A percentile compares a stretch with the other conserved stretches of the same genome.
Conservation (phyloP, 2,888 invertebrate species). For the Azorinus chamasolen region DNA sequence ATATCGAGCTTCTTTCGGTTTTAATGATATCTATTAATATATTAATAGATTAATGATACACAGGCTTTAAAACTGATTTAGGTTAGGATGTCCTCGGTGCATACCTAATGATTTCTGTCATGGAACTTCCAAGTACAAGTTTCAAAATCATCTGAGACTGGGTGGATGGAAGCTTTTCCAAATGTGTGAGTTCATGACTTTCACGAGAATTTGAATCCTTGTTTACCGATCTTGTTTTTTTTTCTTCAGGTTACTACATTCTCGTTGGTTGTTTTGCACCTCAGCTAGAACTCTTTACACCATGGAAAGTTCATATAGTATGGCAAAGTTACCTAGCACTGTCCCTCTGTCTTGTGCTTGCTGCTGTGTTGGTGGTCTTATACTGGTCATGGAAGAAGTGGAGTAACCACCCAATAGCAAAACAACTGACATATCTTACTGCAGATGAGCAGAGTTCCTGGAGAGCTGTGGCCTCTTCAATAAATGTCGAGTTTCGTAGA, state of each 20-base stretch:
- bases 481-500: constrained; percentile 92
- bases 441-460: constrained; percentile 86
- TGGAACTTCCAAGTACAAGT: no score
- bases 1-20: no score
- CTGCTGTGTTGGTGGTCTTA: constrained; percentile 88
- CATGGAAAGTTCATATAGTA: constrained; percentile 58
- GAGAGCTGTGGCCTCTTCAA: constrained; percentile 90
- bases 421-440: constrained; percentile 87
- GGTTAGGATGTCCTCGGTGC: no score
- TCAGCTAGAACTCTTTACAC: constrained; percentile 69
- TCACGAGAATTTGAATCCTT: no score
- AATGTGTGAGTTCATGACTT: no score
- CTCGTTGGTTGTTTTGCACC: constrained; percentile 74
- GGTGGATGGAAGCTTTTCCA: no score
- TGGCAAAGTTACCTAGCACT: constrained; percentile 76
- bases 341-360: constrained; percentile 86
- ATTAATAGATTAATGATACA: no score
- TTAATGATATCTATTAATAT: no score
- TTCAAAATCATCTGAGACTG: no score
- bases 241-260: constrained; percentile 82
- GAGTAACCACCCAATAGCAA: constrained; percentile 92
- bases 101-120: no score
- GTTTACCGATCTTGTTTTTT: no score
- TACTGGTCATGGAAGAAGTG: constrained; percentile 91
- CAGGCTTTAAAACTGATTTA: no score